Evolutionary conservation across 2,797 vertebrate species (phyloP).

Genomic region (Cottoperca gobio): DNA sequence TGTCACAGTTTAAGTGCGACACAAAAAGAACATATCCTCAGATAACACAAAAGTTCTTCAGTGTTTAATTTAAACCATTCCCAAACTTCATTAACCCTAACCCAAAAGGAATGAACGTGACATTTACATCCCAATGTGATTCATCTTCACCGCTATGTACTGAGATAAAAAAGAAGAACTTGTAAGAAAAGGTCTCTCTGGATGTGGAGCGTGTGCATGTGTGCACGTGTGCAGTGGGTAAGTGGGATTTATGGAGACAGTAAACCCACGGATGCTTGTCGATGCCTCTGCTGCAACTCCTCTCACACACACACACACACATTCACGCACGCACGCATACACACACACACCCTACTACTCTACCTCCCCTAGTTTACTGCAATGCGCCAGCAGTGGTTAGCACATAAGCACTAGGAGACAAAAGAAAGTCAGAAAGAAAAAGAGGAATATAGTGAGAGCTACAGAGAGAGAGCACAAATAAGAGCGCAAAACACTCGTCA

Average conservation of each 20-base stretch:
- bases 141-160: slow-evolving; percentile 45
- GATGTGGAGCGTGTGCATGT: slow-evolving; percentile 39
- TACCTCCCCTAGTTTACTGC: slow-evolving; percentile 82
- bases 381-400: slow-evolving; percentile 83
- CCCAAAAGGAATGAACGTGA: slow-evolving; percentile 61
- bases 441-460: slow-evolving; percentile 37
- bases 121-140: slow-evolving; percentile 69
- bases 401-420: slow-evolving; percentile 72
- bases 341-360: slow-evolving; percentile 51
- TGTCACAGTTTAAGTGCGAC: neutral
- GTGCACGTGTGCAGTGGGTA: slow-evolving; percentile 49
- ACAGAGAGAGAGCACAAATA: slow-evolving; percentile 13
- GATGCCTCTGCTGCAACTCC: slow-evolving; percentile 69
- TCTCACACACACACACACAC: slow-evolving; percentile 13
- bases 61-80: slow-evolving; percentile 8
- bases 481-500: slow-evolving; percentile 48
- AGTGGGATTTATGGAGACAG: slow-evolving; percentile 80
- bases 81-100: slow-evolving; percentile 62
- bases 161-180: slow-evolving; percentile 45
- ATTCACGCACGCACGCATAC: slow-evolving; percentile 1
- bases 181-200: slow-evolving; percentile 71
- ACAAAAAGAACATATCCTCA: neutral
- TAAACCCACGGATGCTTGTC: slow-evolving; percentile 78
- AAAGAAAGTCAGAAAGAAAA: slow-evolving; percentile 65
- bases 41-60: slow-evolving; percentile 11